Evolutionary conservation across 2,888 invertebrate genomes (phyloP).

Genomic region (Myopa tessellatipennis): DNA sequence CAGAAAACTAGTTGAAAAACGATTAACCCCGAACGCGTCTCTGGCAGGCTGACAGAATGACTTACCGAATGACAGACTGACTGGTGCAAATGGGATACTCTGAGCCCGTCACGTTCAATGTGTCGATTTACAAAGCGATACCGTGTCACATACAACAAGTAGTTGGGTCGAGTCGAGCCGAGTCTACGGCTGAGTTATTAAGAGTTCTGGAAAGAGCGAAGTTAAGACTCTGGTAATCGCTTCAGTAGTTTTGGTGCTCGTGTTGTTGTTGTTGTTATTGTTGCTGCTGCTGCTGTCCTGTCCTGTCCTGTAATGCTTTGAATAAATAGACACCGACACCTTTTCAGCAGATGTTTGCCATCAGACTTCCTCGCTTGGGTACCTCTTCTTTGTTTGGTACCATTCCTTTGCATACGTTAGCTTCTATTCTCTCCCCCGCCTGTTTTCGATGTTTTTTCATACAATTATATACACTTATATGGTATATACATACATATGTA

Average conservation of each 20-base stretch:
- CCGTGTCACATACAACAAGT: constrained; percentile 12
- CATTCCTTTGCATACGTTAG: background rate
- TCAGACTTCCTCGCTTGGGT: background rate
- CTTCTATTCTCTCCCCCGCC: background rate
- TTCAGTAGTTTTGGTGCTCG: background rate
- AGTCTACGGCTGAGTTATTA: background rate
- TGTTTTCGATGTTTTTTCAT: background rate
- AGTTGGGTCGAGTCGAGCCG: background rate
- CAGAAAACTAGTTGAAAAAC: constrained; percentile 2
- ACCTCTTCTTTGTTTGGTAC: background rate
- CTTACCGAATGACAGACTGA: background rate
- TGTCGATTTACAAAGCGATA: constrained; percentile 1
- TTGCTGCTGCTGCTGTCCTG: background rate
- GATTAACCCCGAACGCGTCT: constrained; percentile 8
- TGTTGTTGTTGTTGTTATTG: background rate
- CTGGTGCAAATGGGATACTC: background rate
- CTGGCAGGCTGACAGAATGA: background rate
- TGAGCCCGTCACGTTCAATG: background rate
- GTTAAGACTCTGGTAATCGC: background rate
- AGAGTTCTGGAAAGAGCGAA: background rate
- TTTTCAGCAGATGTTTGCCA: constrained; percentile 14
- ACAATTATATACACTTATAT: background rate
- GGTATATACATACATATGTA: background rate
- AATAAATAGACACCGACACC: background rate
- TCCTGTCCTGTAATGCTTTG: background rate